Conservation (phyloP, 1,140 invertebrate species). For the Eriocheir sinensis region DNA sequence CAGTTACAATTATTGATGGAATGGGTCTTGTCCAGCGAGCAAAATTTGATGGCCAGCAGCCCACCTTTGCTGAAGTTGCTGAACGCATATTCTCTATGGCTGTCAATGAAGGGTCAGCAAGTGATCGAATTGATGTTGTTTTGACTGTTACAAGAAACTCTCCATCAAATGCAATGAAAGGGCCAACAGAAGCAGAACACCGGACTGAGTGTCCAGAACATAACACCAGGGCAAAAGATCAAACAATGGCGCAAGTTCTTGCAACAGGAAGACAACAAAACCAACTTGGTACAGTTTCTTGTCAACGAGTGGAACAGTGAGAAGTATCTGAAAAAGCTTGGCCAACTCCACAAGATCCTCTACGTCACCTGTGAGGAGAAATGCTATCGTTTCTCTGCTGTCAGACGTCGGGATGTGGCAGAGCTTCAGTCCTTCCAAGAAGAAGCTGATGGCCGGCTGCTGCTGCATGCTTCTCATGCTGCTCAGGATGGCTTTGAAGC, state of each 20-base stretch:
- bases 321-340: no score
- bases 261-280: not conserved
- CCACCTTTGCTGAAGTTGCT: conserved; percentile 52
- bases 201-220: not conserved
- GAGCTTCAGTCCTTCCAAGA: no score
- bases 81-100: not conserved
- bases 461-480: no score
- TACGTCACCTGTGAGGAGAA: no score
- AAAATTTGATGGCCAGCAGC: conserved; percentile 51
- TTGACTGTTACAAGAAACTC: not conserved
- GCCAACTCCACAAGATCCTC: no score
- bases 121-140: conserved; percentile 23
- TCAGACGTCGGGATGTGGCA: no score
- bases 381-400: no score
- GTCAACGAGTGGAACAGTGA: conserved; percentile 15
- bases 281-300: not conserved
- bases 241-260: not conserved
- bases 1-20: conserved; percentile 43
- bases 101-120: not conserved
- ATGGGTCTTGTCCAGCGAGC: conserved; percentile 44
- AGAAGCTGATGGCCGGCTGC: no score
- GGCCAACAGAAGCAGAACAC: not conserved
- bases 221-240: not conserved
- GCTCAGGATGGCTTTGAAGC: no score
- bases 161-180: conserved; percentile 29